These are phyloP conservation scores for Arion vulgaris DNA, from an alignment of 1,140 invertebrate species.

Conservation along the genomic window DNA sequence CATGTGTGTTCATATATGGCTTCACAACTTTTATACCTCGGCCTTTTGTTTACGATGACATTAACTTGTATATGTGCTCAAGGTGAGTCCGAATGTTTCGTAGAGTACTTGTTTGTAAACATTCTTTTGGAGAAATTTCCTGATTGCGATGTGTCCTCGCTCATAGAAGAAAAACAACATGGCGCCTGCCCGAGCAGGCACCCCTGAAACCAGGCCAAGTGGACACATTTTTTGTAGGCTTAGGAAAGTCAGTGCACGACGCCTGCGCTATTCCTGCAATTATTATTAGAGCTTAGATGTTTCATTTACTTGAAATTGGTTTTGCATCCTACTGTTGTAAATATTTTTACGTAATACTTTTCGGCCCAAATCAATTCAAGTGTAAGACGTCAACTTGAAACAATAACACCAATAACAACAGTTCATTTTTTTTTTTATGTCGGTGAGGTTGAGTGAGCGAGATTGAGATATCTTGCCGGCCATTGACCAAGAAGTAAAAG, in stretches of 20 bases:
- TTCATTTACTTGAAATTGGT: background rate
- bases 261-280: background rate
- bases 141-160: constrained; percentile 39
- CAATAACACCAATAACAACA: too few relatives aligned
- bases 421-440: too few relatives aligned
- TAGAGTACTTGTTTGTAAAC: constrained; percentile 30
- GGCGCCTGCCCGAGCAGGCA: constrained; percentile 46
- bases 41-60: constrained; percentile 51
- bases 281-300: background rate
- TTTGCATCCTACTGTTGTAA: background rate
- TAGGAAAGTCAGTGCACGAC: background rate
- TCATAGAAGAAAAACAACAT: constrained; percentile 50
- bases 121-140: constrained; percentile 27
- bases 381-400: too few relatives aligned
- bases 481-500: too few relatives aligned
- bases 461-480: too few relatives aligned
- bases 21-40: constrained; percentile 48
- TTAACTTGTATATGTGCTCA: constrained; percentile 39
- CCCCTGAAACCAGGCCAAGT: constrained; percentile 36
- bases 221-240: constrained; percentile 28
- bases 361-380: too few relatives aligned
- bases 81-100: constrained; percentile 42
- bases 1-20: constrained; percentile 52
- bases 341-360: background rate
- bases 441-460: too few relatives aligned